A percentile compares a stretch with the other conserved stretches of the same genome.
These are phyloP conservation scores for Drosophila bifasciata DNA, from an alignment of 1,140 invertebrate genomes.

Conservation along the genomic window DNA sequence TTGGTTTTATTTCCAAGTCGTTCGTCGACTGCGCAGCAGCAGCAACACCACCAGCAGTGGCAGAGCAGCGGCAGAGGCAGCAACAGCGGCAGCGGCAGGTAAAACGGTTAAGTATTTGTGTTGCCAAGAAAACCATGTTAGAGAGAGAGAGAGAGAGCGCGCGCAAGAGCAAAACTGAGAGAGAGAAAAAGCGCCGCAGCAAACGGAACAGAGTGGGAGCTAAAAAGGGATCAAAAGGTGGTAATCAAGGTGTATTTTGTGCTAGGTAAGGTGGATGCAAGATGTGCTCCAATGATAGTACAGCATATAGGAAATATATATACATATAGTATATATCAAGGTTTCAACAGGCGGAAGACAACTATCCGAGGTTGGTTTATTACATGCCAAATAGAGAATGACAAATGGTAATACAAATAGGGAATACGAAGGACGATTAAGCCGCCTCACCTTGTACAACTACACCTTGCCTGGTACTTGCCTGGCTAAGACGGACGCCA, in stretches of 20 bases:
- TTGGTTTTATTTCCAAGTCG: slow-evolving; percentile 60
- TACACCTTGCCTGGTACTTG: background rate
- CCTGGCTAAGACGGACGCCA: slow-evolving; percentile 8
- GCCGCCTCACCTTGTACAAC: no score
- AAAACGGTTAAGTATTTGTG: slow-evolving; percentile 6
- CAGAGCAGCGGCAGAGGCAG: slow-evolving; percentile 41
- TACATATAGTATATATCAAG: no score
- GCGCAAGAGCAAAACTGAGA: slow-evolving; percentile 20
- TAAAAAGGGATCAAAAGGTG: slow-evolving; percentile 79
- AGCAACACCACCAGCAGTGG: slow-evolving; percentile 41
- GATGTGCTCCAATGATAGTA: no score
- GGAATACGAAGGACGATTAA: no score
- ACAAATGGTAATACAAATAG: no score
- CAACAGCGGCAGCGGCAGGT: slow-evolving; percentile 37
- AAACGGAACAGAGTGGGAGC: slow-evolving; percentile 49
- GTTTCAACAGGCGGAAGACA: no score
- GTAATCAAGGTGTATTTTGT: slow-evolving; percentile 18
- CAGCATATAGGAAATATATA: no score
- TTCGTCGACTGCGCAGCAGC: slow-evolving; percentile 43
- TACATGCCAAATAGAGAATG: no score
- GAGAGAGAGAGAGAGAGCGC: slow-evolving; percentile 9
- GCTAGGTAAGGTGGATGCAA: no score
- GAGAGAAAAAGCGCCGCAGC: slow-evolving; percentile 13
- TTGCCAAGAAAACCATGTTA: slow-evolving; percentile 30
- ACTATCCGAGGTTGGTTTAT: no score